Percentiles rank a stretch among this genome's conserved stretches.
Conservation (phyloP, 1,140 invertebrate genomes). For the Eupristina koningsbergeri region DNA sequence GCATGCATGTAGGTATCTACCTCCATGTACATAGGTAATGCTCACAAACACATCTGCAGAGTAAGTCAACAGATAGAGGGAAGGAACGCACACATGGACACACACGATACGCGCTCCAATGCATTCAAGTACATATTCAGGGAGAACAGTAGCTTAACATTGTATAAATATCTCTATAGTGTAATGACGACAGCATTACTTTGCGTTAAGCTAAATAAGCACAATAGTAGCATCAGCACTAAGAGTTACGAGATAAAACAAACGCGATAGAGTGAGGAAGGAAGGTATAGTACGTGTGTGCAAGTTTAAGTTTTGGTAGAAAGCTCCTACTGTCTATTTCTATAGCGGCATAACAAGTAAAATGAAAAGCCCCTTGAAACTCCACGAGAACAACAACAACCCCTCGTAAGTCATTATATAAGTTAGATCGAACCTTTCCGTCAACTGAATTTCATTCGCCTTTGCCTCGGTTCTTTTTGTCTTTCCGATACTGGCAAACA, state of each 20-base stretch:
- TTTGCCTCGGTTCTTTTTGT: neutral
- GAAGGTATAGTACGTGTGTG: neutral
- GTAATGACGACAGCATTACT: constrained; percentile 54
- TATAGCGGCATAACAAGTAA: constrained; percentile 26
- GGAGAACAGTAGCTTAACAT: constrained; percentile 32
- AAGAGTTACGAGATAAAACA: constrained; percentile 1
- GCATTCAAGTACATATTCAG: neutral
- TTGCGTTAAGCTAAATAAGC: constrained; percentile 55
- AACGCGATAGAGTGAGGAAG: neutral
- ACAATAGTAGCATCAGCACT: constrained; percentile 5
- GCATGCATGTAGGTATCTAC: too few relatives aligned
- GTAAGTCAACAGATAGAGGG: too few relatives aligned
- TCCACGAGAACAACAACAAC: neutral
- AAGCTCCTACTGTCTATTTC: constrained; percentile 11
- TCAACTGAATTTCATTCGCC: neutral
- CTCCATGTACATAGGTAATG: too few relatives aligned
- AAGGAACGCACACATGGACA: neutral
- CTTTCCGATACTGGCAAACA: neutral
- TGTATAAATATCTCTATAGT: constrained; percentile 41
- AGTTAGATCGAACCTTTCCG: neutral
- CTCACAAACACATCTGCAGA: too few relatives aligned
- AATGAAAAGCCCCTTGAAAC: constrained; percentile 32
- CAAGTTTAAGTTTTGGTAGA: neutral
- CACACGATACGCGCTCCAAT: neutral
- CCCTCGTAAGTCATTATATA: constrained; percentile 29